Evolutionary conservation across 2,113 vertebrate species (phyloP).

Genomic region (Columba janthina): DNA sequence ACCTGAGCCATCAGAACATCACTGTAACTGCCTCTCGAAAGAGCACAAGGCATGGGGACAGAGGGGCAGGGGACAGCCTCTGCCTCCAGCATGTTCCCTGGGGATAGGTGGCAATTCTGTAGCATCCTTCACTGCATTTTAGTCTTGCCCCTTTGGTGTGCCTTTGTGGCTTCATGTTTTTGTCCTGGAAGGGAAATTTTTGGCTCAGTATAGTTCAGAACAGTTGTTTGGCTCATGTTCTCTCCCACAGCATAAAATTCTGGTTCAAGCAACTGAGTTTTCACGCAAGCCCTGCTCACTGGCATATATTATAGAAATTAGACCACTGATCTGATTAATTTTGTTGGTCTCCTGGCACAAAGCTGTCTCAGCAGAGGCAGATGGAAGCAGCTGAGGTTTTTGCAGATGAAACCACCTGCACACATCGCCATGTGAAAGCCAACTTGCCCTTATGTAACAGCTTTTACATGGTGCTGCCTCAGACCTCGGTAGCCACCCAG

Average conservation of each 20-base stretch:
- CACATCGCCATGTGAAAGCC: not conserved
- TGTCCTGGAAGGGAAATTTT: not conserved
- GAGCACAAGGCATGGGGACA: accelerated
- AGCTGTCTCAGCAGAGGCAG: not conserved
- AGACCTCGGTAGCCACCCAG: not conserved
- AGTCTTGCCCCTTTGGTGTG: not conserved
- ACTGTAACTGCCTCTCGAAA: accelerated
- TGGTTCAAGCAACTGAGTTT: not conserved
- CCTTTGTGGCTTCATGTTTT: not conserved
- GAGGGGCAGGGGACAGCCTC: not conserved
- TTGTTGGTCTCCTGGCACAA: not conserved
- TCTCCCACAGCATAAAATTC: not conserved
- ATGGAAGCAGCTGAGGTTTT: not conserved
- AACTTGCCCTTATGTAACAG: not conserved
- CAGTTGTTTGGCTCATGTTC: not conserved
- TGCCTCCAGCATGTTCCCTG: not conserved
- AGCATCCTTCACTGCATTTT: not conserved
- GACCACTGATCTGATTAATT: not conserved
- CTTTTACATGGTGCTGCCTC: not conserved
- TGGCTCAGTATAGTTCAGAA: not conserved
- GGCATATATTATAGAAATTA: not conserved
- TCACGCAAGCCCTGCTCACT: not conserved
- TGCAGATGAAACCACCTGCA: not conserved
- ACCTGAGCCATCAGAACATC: not conserved
- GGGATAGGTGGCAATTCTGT: not conserved